phyloP scores from a whole-genome alignment of 1,140 invertebrate species.

The Arion vulgaris region DNA sequence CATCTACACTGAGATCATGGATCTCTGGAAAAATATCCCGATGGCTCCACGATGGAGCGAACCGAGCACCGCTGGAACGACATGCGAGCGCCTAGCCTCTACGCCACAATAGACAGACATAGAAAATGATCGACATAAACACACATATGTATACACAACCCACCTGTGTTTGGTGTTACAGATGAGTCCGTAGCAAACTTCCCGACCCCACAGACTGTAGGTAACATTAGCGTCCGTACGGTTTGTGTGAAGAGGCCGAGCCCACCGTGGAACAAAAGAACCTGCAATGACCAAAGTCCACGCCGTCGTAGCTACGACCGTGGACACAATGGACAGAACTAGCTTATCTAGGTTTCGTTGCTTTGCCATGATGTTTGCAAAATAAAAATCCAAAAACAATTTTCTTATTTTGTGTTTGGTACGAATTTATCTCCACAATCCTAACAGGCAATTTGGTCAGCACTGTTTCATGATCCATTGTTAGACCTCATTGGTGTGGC shows the following conservation, averaged over 20 bases:
- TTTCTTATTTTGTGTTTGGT: neutral
- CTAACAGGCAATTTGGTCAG: neutral
- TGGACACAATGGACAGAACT: slow-evolving; percentile 21
- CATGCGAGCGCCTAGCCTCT: too few species aligned
- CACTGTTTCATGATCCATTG: neutral
- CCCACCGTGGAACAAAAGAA: slow-evolving; percentile 35
- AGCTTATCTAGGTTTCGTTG: slow-evolving; percentile 36
- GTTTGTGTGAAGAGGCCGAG: slow-evolving; percentile 18
- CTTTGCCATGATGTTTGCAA: slow-evolving; percentile 15
- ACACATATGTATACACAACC: neutral
- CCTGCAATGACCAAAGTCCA: slow-evolving; percentile 28
- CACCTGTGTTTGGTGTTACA: slow-evolving; percentile 30
- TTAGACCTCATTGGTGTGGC: neutral
- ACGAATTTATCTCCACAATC: neutral
- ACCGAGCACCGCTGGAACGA: too few species aligned
- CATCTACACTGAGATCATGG: too few species aligned
- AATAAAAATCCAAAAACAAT: neutral
- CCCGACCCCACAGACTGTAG: slow-evolving; percentile 34
- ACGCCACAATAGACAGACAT: neutral
- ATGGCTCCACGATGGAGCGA: too few species aligned
- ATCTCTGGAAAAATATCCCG: too few species aligned
- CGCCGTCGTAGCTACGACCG: neutral
- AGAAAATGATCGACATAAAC: neutral
- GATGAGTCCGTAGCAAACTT: slow-evolving; percentile 34
- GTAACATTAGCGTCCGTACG: neutral